A percentile compares a stretch with the other conserved stretches of the same genome.
These are phyloP conservation scores for Gymnothorax javanicus DNA, from an alignment of 2,797 vertebrate species.

Conservation along the genomic window DNA sequence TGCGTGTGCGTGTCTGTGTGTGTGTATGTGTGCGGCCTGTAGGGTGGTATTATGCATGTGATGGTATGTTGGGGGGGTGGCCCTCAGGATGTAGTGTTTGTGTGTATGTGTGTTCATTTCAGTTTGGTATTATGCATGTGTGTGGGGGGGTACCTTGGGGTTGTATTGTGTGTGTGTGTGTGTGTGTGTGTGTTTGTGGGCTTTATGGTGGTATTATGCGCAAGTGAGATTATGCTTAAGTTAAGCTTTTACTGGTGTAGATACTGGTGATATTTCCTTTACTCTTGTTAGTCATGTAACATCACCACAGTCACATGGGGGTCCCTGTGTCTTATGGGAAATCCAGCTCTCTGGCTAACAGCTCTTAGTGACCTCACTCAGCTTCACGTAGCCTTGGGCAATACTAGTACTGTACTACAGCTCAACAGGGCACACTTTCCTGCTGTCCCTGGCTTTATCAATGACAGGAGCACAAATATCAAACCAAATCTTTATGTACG, in stretches of 20 bases:
- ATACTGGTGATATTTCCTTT: not conserved
- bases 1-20: not conserved
- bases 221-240: not conserved
- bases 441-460: conserved; percentile 41
- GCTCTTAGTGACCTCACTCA: conserved; percentile 3
- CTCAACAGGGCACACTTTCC: conserved; percentile 48
- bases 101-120: not conserved
- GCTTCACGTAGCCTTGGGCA: conserved; percentile 1
- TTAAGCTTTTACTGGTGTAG: conserved; percentile 11
- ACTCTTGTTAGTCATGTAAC: not conserved
- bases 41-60: not conserved
- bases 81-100: not conserved
- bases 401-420: conserved; percentile 24
- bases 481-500: not conserved
- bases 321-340: not conserved
- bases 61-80: no score
- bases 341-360: not conserved
- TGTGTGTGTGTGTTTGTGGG: not conserved
- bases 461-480: conserved; percentile 21
- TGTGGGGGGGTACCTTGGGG: not conserved
- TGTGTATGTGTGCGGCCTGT: not conserved
- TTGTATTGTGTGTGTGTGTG: conserved; percentile 3
- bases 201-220: conserved; percentile 3
- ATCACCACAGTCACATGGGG: not conserved
- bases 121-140: not conserved